Evolutionary conservation across 2,888 invertebrate species (phyloP).

Genomic region (Acanthopleura granulata): DNA sequence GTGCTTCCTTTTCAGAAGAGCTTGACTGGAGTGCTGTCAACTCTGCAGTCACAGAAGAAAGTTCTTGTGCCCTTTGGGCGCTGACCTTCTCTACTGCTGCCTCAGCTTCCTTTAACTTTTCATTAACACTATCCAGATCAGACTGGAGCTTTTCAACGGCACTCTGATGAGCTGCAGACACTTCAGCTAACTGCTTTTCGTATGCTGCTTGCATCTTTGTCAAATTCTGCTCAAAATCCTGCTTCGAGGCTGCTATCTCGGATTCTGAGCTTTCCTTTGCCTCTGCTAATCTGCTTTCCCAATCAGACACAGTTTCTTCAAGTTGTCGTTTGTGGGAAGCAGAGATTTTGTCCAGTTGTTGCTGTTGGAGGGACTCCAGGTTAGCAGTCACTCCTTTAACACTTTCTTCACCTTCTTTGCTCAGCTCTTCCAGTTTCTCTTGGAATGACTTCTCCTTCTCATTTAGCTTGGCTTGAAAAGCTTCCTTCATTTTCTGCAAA

Average conservation of each 20-base stretch:
- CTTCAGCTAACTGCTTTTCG: constrained; percentile 23
- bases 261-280: constrained; percentile 18
- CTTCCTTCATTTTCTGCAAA: constrained; percentile 53
- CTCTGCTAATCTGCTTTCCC: constrained; percentile 21
- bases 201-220: constrained; percentile 24
- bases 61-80: background rate
- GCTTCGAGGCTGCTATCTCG: constrained; percentile 17
- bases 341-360: constrained; percentile 42
- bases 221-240: constrained; percentile 25
- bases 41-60: background rate
- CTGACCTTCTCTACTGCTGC: background rate
- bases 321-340: constrained; percentile 36
- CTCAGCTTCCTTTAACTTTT: background rate
- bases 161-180: background rate
- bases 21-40: background rate
- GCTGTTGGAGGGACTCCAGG: constrained; percentile 40
- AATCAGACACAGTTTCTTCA: constrained; percentile 17
- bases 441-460: constrained; percentile 56
- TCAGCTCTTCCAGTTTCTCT: constrained; percentile 39
- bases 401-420: constrained; percentile 54
- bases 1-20: background rate
- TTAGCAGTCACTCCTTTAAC: constrained; percentile 42
- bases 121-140: background rate
- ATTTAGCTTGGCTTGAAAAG: constrained; percentile 50
- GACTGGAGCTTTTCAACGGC: background rate